phyloP scores from a whole-genome alignment of 1,140 invertebrate species.

The Aphelenchoides fujianensis region DNA sequence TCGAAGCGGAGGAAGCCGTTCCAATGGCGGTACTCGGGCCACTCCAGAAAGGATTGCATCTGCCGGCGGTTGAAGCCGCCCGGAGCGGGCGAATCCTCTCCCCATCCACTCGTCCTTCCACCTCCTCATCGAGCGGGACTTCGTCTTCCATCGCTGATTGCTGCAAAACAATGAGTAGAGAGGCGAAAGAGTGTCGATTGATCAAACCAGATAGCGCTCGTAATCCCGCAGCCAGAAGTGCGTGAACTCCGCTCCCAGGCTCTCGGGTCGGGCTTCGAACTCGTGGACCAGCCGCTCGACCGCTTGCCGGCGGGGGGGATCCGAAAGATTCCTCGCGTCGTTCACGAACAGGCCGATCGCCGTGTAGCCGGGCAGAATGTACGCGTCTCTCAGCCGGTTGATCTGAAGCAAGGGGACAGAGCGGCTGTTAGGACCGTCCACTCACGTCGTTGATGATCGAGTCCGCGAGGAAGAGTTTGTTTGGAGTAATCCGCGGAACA shows the following conservation, averaged over 20 bases:
- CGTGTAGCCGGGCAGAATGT: slow-evolving; percentile 51
- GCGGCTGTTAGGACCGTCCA: background rate
- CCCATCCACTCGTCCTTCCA: slow-evolving; percentile 22
- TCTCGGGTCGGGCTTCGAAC: slow-evolving; percentile 48
- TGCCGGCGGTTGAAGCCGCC: slow-evolving; percentile 23
- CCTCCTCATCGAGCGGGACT: slow-evolving; percentile 24
- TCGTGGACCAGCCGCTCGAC: slow-evolving; percentile 35
- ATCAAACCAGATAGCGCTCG: slow-evolving; percentile 31
- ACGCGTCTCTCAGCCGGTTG: slow-evolving; percentile 45
- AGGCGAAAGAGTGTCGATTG: background rate
- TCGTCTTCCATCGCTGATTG: slow-evolving; percentile 27
- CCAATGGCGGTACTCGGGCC: slow-evolving; percentile 58
- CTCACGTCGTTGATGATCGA: slow-evolving; percentile 43
- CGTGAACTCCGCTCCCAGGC: slow-evolving; percentile 45
- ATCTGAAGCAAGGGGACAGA: slow-evolving; percentile 38
- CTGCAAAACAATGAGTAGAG: slow-evolving; percentile 15
- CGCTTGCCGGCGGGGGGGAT: slow-evolving; percentile 23
- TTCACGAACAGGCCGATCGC: slow-evolving; percentile 48
- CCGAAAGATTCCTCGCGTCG: slow-evolving; percentile 42
- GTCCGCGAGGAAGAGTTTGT: slow-evolving; percentile 44
- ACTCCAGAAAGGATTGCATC: slow-evolving; percentile 45
- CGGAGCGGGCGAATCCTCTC: background rate
- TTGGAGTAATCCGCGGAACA: slow-evolving; percentile 34
- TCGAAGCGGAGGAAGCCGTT: slow-evolving; percentile 51
- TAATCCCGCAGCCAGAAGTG: slow-evolving; percentile 55